A percentile compares a stretch with the other conserved stretches of the same genome.
phyloP scores from a whole-genome alignment of 2,888 invertebrate genomes.

The Drosophila emarginata region DNA sequence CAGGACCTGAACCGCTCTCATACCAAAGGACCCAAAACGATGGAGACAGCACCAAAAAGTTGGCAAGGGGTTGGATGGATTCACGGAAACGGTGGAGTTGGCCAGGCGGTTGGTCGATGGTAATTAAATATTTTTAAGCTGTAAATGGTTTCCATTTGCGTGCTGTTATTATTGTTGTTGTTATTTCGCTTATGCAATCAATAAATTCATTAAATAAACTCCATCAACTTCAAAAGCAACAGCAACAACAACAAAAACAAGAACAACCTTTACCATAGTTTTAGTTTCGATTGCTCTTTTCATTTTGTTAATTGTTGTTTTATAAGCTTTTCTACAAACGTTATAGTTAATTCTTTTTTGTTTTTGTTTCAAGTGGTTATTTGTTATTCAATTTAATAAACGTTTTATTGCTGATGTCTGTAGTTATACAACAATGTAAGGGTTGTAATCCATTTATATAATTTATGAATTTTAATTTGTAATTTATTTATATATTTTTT shows the following conservation, averaged over 20 bases:
- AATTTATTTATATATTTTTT: background rate
- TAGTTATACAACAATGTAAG: slow-evolving; percentile 10
- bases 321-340: slow-evolving; percentile 19
- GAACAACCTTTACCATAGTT: slow-evolving; percentile 25
- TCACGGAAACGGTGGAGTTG: background rate
- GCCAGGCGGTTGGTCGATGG: slow-evolving; percentile 36
- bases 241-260: slow-evolving; percentile 20
- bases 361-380: slow-evolving; percentile 43
- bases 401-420: slow-evolving; percentile 46
- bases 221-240: slow-evolving; percentile 3
- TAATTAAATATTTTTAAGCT: slow-evolving; percentile 78
- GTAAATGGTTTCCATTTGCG: slow-evolving; percentile 74
- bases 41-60: background rate
- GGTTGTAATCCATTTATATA: slow-evolving; percentile 37
- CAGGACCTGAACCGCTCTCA: slow-evolving; percentile 46
- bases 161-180: slow-evolving; percentile 61
- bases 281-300: slow-evolving; percentile 52
- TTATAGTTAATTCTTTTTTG: slow-evolving; percentile 33
- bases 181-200: slow-evolving; percentile 59
- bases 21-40: slow-evolving; percentile 5
- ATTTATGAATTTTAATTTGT: slow-evolving; percentile 25
- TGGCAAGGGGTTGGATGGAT: background rate
- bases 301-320: slow-evolving; percentile 39
- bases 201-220: slow-evolving; percentile 53
- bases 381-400: slow-evolving; percentile 43